Evolutionary conservation across 2,888 invertebrate genomes (phyloP).

Genomic region (Globia sparganii): DNA sequence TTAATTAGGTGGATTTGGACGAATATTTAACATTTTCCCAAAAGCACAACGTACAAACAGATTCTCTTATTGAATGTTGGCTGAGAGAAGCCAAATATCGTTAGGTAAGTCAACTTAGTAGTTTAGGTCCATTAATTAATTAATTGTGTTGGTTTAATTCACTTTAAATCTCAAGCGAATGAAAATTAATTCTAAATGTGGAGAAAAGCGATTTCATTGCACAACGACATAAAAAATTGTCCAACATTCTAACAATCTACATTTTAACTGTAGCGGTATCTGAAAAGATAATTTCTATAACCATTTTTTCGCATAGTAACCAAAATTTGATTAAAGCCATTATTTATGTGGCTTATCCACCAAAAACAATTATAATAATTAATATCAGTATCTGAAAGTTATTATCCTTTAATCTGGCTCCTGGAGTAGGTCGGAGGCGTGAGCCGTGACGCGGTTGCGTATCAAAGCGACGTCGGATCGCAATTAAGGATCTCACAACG

Average conservation of each 20-base stretch:
- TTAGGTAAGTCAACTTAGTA: slow-evolving; percentile 6
- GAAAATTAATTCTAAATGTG: background rate
- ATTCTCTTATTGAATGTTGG: slow-evolving; percentile 1
- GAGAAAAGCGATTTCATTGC: background rate
- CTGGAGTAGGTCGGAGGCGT: slow-evolving; percentile 46
- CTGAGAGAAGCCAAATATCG: slow-evolving; percentile 1
- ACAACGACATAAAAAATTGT: background rate
- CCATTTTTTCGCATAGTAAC: background rate
- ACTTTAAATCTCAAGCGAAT: background rate
- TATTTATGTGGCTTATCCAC: background rate
- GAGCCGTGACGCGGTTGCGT: slow-evolving; percentile 64
- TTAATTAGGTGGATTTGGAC: slow-evolving; percentile 16
- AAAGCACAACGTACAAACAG: background rate
- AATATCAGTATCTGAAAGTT: slow-evolving; percentile 52
- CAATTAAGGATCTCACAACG: slow-evolving; percentile 86
- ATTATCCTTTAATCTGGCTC: slow-evolving; percentile 60
- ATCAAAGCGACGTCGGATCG: slow-evolving; percentile 82
- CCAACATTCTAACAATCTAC: background rate
- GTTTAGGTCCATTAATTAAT: slow-evolving; percentile 15
- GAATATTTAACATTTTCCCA: background rate
- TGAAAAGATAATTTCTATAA: background rate
- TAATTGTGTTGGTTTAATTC: slow-evolving; percentile 14
- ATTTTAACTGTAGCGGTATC: background rate
- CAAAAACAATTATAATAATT: slow-evolving; percentile 40
- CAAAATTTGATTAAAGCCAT: slow-evolving; percentile 9